phyloP scores from a whole-genome alignment of 2,888 invertebrate species.

The Leptinotarsa peninsularis region DNA sequence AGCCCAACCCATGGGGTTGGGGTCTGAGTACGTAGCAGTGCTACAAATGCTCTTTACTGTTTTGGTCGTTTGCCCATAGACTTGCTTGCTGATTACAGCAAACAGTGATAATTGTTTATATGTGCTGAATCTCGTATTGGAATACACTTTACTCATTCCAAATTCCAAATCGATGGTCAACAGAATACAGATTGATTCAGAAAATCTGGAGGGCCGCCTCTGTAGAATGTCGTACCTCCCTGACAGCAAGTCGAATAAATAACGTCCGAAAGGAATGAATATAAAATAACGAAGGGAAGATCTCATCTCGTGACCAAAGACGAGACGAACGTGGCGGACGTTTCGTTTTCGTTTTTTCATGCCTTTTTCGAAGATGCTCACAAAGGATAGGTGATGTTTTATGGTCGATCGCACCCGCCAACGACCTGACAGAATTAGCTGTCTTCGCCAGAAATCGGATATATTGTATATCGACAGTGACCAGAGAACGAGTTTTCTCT shows the following conservation, averaged over 20 bases:
- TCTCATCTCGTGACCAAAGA: slow-evolving; percentile 24
- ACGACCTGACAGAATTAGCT: slow-evolving; percentile 30
- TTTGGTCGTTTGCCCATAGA: too few species aligned
- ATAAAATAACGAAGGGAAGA: slow-evolving; percentile 40
- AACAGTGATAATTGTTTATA: too few species aligned
- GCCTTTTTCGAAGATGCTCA: slow-evolving; percentile 33
- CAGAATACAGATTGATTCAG: too few species aligned
- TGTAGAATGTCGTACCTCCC: slow-evolving; percentile 5
- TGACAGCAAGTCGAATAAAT: slow-evolving; percentile 45
- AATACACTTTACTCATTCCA: too few species aligned
- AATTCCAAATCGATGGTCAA: too few species aligned
- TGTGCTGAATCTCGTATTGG: too few species aligned
- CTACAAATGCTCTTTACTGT: too few species aligned
- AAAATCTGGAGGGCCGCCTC: neutral
- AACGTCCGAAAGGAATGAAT: slow-evolving; percentile 43
- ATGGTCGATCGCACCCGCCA: slow-evolving; percentile 27
- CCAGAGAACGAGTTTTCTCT: slow-evolving; percentile 7
- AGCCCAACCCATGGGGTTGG: too few species aligned
- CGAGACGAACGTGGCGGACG: slow-evolving; percentile 35
- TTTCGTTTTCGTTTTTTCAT: slow-evolving; percentile 31
- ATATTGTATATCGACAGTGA: slow-evolving; percentile 25
- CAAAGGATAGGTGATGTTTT: slow-evolving; percentile 38
- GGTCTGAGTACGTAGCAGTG: too few species aligned
- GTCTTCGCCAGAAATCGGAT: slow-evolving; percentile 33
- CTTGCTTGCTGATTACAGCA: too few species aligned